Evolutionary conservation across 2,888 invertebrate genomes (phyloP), one percentile per base, ranked within the genome.

Genomic region (Drosophila recens): DNA sequence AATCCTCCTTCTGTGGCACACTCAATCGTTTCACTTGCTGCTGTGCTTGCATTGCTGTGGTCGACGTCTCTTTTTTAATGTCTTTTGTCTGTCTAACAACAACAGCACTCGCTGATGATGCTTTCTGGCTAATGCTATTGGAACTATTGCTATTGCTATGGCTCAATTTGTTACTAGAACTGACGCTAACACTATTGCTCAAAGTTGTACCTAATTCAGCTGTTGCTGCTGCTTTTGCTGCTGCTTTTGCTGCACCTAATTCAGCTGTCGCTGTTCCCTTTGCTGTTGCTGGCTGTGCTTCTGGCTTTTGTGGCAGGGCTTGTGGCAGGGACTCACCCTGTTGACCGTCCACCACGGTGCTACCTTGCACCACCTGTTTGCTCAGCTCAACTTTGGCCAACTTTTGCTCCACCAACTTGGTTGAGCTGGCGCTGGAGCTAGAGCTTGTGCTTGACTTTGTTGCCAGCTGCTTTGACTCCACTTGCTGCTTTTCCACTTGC

Each of bases 271-370:
- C 43, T 42, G 54, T 30, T 71, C 30, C 53, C 57, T 48, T 36
- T 63, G 63, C 38, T 57, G 67, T 2, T 61, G 57, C 30, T 58
- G 64, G 61, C 43, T 58, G 61, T 40, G 42, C 56, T 56, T 69
- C 52, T 36, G 73, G 51, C 42, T 72, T 27, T 27, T 27, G 27
- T 27, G 23, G 42, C 91, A 95, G n/a, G n/a, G n/a, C 51, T 36
- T 67, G 66, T 91, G 95, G 93, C 91, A 95, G 94, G 89, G 95
- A 96, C 96, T 96, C 96, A 96, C 96, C 96, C 94, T 95, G 88
- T 58, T 80, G 68, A 54, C 73, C 84, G 64, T 82, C 84, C 66
- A 70, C 83, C 68, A 71, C 75, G 48, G 42, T 63, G 59, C 40
- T 17, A 51, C 61, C 63, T 27, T 42, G 10, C 30, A 67, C 75